A percentile compares a stretch with the other conserved stretches of the same genome.
Conservation (phyloP, 2,888 invertebrate species). For the Ochropleura plecta region DNA sequence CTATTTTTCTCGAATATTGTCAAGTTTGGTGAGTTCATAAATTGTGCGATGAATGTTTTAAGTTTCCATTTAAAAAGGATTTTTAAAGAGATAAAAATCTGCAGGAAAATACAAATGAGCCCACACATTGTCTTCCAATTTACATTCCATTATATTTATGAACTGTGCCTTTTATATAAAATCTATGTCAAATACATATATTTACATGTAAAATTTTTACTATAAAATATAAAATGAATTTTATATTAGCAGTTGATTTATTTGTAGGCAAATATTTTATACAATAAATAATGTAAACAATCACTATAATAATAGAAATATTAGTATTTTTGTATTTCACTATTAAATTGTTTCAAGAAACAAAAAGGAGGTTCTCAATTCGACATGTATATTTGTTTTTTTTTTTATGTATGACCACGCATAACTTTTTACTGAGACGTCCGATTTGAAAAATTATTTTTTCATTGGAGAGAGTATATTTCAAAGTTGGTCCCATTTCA, state of each 20-base stretch:
- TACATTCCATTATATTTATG: conserved; percentile 48
- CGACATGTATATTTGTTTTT: too few relatives aligned
- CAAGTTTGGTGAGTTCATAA: conserved; percentile 23
- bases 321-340: conserved; percentile 4
- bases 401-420: too few relatives aligned
- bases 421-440: too few relatives aligned
- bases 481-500: too few relatives aligned
- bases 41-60: conserved; percentile 4
- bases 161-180: conserved; percentile 33
- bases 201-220: neutral
- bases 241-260: neutral
- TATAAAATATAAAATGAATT: neutral
- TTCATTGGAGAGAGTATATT: too few relatives aligned
- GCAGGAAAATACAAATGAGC: neutral
- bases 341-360: conserved; percentile 22
- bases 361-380: too few relatives aligned
- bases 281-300: neutral
- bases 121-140: conserved; percentile 43
- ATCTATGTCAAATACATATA: conserved; percentile 4
- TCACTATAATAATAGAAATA: neutral
- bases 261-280: neutral
- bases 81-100: neutral
- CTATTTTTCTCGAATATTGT: conserved; percentile 46
- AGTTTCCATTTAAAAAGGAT: neutral
- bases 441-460: too few relatives aligned